Base-by-base conservation (phyloP, 2,888 invertebrate genomes). In the Drosophila macrospina region DNA sequence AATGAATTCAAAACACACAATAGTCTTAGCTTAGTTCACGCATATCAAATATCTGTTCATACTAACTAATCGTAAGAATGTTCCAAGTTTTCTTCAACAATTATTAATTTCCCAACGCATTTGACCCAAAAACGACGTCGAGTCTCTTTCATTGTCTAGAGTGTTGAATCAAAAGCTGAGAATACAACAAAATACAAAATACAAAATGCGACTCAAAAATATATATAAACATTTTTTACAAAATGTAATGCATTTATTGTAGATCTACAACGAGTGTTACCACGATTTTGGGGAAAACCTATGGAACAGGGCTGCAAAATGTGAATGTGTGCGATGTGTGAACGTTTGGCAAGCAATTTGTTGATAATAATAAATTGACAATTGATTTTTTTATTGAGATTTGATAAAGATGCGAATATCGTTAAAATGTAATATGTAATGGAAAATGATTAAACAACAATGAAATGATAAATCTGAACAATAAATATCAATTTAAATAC, bases 401-500 rank as follows among this genome's bases (percentile, higher is more conserved):
- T 7, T 42, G 45, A 48, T 39, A 24, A 42, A 3, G 13, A 51
- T 36, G 3, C 37, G 30, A 54, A 72, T 73, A 76, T 78, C 57
- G 66, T 74, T 67, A 24, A 81, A 67, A 65, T 74, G 70, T 74
- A 78, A 65, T 62, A 74, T 78, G 75, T 74, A 78, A 81, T 81
- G 65, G 51, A 67, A 80, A 72, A 62, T 62, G 51, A 65, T 78
- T 56, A 61, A 78, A 41, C 47, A 73, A 62, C 52, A 47, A 68
- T 60, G 47, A 63, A 74, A 70, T 62, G 68, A 72, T 73, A 68
- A 70, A 86, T 80, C 71, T 68, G 72, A 72, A 83, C 76, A 88
- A 88, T 84, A 86, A 86, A 84, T 88, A 88, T 75, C 74, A 78
- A 54, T 71, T 86, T 67, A 86, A 82, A 86, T 66, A 77, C 55